Evolutionary conservation across 2,113 vertebrate species (phyloP), one percentile per base, ranked within the genome.

Genomic region (Calidris pygmaea): DNA sequence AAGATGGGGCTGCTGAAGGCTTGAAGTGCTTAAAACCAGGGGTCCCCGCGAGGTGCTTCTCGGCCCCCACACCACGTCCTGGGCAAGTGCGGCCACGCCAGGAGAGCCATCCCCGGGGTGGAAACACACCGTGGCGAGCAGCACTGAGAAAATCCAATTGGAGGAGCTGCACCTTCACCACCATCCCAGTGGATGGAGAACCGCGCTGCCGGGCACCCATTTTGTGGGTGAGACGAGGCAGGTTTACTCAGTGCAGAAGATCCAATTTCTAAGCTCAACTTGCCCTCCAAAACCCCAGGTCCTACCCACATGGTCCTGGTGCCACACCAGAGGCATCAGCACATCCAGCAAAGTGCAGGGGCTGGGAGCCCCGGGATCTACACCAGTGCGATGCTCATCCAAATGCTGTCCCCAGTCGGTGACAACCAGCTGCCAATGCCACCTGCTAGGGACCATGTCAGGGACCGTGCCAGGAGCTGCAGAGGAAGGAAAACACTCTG

Each of bases 51-150:
- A 37, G 35, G 45, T 9, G 76, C 24, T 45, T 13, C 30, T 22
- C 0, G 0, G 6, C 7, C 14, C 43, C 6, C 5, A 27, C 0
- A 0, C 39, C 1, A 6, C 17, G 19, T 68, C 16, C 65, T 12
- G 5, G 59, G 37, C 2, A 17, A 67, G 76, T 12, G 12, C 1
- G 18, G 65, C 37, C 55, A 14, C 2, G 6, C n/a, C 50, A 32
- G 78, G 34, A 10, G 7, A 73, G 53, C 58, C 7, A 4, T 16
- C 4, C 30, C 62, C 5, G 3, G 52, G 35, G 19, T 30, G 63
- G 65, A 53, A 14, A 45, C n/a, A 12, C 13, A 6, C 16, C 76
- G 12, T 0, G 0, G 62, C 1, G 3, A 79, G 43, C 0, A 0
- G 43, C 0, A 0, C 70, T 10, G 71, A 70, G 71, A 6, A 30